Evolutionary conservation across 2,113 vertebrate species (phyloP), one percentile per base, ranked within the genome.

Genomic region (Atrichornis clamosus): DNA sequence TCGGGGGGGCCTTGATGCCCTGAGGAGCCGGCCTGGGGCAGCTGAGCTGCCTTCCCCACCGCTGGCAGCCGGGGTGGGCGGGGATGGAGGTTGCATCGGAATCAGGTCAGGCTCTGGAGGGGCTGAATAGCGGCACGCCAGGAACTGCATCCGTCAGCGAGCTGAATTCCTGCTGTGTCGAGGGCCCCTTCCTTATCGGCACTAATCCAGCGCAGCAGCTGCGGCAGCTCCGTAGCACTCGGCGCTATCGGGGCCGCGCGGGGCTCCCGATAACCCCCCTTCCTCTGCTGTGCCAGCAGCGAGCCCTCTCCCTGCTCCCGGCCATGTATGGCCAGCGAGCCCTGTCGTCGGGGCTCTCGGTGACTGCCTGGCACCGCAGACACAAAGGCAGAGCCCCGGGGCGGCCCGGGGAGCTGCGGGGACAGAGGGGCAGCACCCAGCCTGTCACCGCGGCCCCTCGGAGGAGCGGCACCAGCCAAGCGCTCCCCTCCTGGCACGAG

Each of bases 131-230:
- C 41, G 11, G 58, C 23, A 0, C 1, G 9, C 52, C 8, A n/a
- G 84, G 85, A 67, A 65, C 75, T 10, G 47, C 63, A 9, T n/a
- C 90, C 9, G 1, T 11, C 84, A 49, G 79, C 53, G 13, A 23
- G 59, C 85, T 30, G 87, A 49, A 91, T 94, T 94, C 77, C 91
- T 73, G 65, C 81, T 67, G 75, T 14, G 91, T 6, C 8, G 3
- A 73, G 95, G 95, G 95, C 93, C 93, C 87, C 91, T 91, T 77
- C 46, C 95, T 96, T 96, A 91, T 95, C 92, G 37, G 93, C 90
- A 13, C 87, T 70, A 46, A 63, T 90, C 89, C 91, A 91, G 93
- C 28, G 0, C 87, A 2, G 96, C 95, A 95, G 94, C 93, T 89
- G 96, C 91, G 9, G 89, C 87, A 2, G 73, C 77, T 90, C 89